Percentiles rank a stretch among this genome's conserved stretches.
These are phyloP conservation scores for Phoronis australis DNA, from an alignment of 2,888 invertebrate genomes.

Conservation along the genomic window DNA sequence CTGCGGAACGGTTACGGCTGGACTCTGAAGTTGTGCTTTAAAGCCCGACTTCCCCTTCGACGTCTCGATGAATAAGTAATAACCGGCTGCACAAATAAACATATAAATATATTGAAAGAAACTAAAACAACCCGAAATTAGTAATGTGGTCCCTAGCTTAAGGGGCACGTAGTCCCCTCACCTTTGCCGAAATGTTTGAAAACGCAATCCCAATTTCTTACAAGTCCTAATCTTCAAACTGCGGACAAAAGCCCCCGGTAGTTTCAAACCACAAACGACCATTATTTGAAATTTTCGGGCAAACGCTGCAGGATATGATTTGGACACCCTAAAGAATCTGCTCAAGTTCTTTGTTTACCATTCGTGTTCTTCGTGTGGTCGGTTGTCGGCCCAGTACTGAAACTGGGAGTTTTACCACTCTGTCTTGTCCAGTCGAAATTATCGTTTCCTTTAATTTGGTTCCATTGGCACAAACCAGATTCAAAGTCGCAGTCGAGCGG, in stretches of 20 bases:
- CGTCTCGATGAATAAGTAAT: neutral
- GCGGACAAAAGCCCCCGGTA: too few species aligned
- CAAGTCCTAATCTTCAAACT: too few species aligned
- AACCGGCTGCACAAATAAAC: neutral
- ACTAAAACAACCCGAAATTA: neutral
- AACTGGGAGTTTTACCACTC: neutral
- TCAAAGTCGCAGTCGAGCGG: neutral
- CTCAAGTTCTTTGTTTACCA: too few species aligned
- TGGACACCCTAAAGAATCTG: too few species aligned
- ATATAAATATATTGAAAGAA: neutral
- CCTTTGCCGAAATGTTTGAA: too few species aligned
- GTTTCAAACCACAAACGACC: too few species aligned
- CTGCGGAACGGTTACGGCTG: neutral
- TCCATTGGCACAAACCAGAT: neutral
- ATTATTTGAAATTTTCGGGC: too few species aligned
- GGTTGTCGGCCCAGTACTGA: neutral
- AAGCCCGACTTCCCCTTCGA: neutral
- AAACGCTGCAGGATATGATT: too few species aligned
- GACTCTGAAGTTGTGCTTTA: neutral
- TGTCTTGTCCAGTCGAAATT: neutral
- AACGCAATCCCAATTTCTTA: too few species aligned
- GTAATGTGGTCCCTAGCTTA: neutral
- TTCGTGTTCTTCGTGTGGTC: neutral
- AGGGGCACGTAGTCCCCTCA: too few species aligned
- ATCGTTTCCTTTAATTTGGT: neutral